Conservation (phyloP, 2,113 vertebrate genomes). For the Phalacrocorax carbo region DNA sequence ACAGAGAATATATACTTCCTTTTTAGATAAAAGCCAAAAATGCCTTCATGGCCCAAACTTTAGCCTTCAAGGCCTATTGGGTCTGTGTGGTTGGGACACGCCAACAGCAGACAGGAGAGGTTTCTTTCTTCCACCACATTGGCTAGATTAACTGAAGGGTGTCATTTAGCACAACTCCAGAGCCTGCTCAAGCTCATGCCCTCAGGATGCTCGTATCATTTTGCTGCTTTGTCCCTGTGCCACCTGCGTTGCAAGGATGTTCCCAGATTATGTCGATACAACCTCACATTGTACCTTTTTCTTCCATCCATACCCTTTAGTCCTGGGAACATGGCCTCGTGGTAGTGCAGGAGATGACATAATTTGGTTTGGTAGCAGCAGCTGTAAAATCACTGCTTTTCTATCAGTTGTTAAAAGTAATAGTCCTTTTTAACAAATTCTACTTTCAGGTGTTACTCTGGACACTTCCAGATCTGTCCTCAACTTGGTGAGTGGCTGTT, state of each 20-base stretch:
- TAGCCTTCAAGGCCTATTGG: background rate
- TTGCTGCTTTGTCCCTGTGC: background rate
- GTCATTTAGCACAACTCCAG: background rate
- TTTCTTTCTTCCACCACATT: background rate
- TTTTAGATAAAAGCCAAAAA: background rate
- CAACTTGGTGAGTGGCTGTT: background rate
- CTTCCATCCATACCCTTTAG: background rate
- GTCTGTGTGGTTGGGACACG: background rate
- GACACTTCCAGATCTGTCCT: background rate
- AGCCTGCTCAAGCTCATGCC: background rate
- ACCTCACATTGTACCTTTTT: background rate
- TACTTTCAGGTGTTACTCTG: background rate
- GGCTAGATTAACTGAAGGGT: background rate
- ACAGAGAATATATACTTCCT: background rate
- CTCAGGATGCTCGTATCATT: background rate
- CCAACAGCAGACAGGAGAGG: background rate
- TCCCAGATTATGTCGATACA: background rate
- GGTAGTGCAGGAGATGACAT: background rate
- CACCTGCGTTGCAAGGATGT: background rate
- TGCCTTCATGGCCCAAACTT: background rate
- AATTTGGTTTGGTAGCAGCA: background rate
- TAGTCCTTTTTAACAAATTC: background rate
- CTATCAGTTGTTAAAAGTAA: background rate
- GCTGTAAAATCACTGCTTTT: background rate
- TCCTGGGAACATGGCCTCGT: background rate